Evolutionary conservation across 1,140 invertebrate genomes (phyloP).

Genomic region (Trichomalopsis sarcophagae): DNA sequence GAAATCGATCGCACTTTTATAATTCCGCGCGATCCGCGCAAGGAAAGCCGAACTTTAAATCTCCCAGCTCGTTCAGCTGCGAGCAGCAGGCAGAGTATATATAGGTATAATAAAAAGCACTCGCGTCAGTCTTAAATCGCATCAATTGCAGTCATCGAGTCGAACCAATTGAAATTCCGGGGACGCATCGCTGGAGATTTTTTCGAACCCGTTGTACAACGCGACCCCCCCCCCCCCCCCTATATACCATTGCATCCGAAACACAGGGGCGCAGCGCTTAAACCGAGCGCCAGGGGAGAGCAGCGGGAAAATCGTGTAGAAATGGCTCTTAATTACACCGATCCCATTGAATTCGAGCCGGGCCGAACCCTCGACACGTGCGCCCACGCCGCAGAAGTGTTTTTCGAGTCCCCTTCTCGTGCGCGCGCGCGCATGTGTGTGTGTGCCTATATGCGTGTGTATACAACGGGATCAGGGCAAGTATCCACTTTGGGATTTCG

Average conservation of each 20-base stretch:
- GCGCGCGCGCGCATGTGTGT: not conserved
- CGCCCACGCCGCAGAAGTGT: slow-evolving; percentile 62
- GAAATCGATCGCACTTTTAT: not conserved
- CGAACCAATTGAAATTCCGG: slow-evolving; percentile 66
- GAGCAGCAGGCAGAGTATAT: too few relatives aligned
- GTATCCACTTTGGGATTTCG: slow-evolving; percentile 50
- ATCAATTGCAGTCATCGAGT: not conserved
- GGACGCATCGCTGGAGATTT: slow-evolving; percentile 48
- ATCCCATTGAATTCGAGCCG: slow-evolving; percentile 70
- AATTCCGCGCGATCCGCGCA: not conserved
- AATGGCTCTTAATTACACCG: slow-evolving; percentile 76
- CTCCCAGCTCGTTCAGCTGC: not conserved
- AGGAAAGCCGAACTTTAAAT: not conserved
- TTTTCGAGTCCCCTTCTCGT: slow-evolving; percentile 56
- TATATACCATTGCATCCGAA: not conserved
- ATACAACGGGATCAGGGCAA: slow-evolving; percentile 25
- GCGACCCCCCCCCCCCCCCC: too few relatives aligned
- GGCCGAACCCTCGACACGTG: slow-evolving; percentile 58
- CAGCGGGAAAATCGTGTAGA: slow-evolving; percentile 69
- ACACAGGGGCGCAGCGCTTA: not conserved
- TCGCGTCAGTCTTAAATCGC: not conserved
- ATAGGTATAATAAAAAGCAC: not conserved
- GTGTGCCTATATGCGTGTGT: not conserved
- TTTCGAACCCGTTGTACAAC: not conserved
- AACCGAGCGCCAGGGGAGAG: not conserved